Evolutionary conservation across 2,797 vertebrate genomes (phyloP).

Genomic region (Sebastes kiyomatsui): DNA sequence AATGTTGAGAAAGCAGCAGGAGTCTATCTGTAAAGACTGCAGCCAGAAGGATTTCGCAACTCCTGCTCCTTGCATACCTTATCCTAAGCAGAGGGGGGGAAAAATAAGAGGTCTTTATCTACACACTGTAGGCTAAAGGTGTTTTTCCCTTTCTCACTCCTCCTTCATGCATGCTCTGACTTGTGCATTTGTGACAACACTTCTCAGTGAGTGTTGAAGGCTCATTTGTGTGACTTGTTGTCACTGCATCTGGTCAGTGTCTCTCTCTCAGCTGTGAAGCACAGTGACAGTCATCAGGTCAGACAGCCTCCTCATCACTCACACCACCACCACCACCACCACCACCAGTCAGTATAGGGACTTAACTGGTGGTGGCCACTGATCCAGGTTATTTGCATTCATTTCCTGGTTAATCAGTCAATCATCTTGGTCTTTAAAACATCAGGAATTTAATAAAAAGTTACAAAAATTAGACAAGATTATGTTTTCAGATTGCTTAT

Average conservation of each 20-base stretch:
- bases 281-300: neutral
- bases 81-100: constrained; percentile 1
- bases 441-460: no score
- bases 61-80: constrained; percentile 60
- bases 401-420: neutral
- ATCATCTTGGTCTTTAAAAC: neutral
- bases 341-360: neutral
- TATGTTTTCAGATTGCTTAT: neutral
- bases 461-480: neutral
- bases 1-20: constrained; percentile 20
- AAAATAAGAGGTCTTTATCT: constrained; percentile 17
- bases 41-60: constrained; percentile 67
- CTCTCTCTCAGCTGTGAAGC: constrained; percentile 1
- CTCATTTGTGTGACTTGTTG: neutral
- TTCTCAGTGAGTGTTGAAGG: neutral
- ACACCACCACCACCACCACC: neutral
- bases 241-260: neutral
- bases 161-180: neutral
- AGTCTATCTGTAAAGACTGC: constrained; percentile 3
- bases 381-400: neutral
- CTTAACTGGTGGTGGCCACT: neutral
- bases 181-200: neutral
- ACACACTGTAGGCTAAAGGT: constrained; percentile 10
- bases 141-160: neutral
- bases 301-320: neutral